Percentiles rank a stretch among this genome's conserved stretches.
These are phyloP conservation scores for Leuciscus waleckii DNA, from an alignment of 2,797 vertebrate species.

Conservation along the genomic window DNA sequence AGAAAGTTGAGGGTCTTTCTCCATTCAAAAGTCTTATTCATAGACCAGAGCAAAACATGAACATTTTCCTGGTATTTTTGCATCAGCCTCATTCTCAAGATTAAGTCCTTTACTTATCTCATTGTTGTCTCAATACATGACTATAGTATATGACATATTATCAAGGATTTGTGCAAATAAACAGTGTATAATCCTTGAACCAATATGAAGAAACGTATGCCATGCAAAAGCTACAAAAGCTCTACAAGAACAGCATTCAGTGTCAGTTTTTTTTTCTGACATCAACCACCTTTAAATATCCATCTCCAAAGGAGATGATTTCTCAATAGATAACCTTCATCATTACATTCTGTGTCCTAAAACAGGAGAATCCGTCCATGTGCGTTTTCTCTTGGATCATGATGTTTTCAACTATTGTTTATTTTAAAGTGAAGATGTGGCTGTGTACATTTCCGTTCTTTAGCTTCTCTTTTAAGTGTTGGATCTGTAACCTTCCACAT, in stretches of 20 bases:
- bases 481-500: neutral
- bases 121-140: neutral
- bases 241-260: neutral
- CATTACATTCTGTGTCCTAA: neutral
- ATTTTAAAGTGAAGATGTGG: neutral
- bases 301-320: neutral
- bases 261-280: neutral
- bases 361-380: neutral
- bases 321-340: conserved; percentile 21
- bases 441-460: neutral
- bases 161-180: conserved; percentile 20
- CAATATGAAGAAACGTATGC: neutral
- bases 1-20: neutral
- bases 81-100: neutral
- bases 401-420: neutral
- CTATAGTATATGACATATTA: neutral
- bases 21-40: neutral
- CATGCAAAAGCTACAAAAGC: neutral
- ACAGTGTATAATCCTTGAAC: neutral
- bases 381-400: neutral
- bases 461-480: neutral
- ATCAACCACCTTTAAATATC: neutral
- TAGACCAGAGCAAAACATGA: neutral
- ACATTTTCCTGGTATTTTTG: neutral
- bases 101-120: neutral